A percentile compares a stretch with the other conserved stretches of the same genome.
Evolutionary conservation across 2,113 vertebrate genomes (phyloP).

Genomic region (Chaenocephalus aceratus): DNA sequence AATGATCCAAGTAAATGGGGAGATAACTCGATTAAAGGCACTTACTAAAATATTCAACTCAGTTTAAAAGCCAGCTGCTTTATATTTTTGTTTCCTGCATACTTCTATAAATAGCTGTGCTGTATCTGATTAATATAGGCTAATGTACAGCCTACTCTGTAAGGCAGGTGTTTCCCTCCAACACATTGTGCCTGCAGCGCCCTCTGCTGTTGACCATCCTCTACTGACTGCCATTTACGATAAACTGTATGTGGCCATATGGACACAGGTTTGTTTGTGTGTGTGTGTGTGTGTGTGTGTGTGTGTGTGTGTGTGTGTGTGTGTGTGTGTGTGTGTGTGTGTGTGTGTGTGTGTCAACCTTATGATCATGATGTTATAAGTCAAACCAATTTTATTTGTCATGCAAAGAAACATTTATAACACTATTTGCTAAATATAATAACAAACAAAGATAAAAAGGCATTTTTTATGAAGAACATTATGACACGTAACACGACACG

Average conservation of each 20-base stretch:
- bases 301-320: too few relatives aligned
- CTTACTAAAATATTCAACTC: neutral
- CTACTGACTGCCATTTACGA: neutral
- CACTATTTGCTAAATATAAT: slow-evolving; percentile 30
- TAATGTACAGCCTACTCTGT: too few relatives aligned
- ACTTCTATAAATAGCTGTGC: neutral
- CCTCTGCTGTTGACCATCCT: slow-evolving; percentile 47
- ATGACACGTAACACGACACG: neutral
- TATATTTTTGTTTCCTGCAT: neutral
- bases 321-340: too few relatives aligned
- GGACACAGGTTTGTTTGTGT: neutral
- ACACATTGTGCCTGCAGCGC: slow-evolving; percentile 32
- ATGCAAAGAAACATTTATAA: slow-evolving; percentile 24
- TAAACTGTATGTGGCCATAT: neutral
- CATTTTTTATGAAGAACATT: neutral
- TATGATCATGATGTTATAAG: neutral
- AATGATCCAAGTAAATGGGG: neutral
- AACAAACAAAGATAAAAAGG: neutral
- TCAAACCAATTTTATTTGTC: neutral
- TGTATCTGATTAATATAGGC: slow-evolving; percentile 2
- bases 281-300: too few relatives aligned
- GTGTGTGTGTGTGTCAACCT: neutral
- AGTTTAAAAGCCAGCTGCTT: neutral
- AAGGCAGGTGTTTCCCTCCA: neutral
- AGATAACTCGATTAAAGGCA: slow-evolving; percentile 9